Percentiles rank a stretch among this genome's conserved stretches.
phyloP scores from a whole-genome alignment of 2,888 invertebrate genomes.

The Augiades crinisus region DNA sequence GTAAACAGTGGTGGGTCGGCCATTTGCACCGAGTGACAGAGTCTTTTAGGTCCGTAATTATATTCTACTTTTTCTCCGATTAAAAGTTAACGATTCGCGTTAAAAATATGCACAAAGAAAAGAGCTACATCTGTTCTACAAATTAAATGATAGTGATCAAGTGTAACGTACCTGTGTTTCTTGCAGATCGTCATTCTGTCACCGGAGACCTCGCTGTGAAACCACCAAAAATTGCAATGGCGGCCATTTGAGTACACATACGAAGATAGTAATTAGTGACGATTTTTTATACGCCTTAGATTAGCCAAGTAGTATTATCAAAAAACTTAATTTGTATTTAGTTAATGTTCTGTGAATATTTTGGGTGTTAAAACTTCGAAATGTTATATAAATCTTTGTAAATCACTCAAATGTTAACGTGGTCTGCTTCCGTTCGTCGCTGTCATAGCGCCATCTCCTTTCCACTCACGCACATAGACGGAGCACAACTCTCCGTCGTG shows the following conservation, averaged over 20 bases:
- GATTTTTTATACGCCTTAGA: conserved; percentile 44
- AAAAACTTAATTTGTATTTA: conserved; percentile 47
- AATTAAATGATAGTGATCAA: conserved; percentile 61
- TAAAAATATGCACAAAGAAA: conserved; percentile 70
- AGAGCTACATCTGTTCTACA: conserved; percentile 47
- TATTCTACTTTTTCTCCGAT: conserved; percentile 60
- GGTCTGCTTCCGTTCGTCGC: conserved; percentile 73
- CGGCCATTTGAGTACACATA: conserved; percentile 66
- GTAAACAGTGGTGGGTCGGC: conserved; percentile 86
- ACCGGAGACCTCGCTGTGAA: conserved; percentile 74
- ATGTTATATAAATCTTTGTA: conserved; percentile 59
- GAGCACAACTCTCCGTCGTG: conserved; percentile 75
- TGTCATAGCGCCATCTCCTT: conserved; percentile 77
- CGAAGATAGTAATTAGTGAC: conserved; percentile 54
- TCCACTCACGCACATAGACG: conserved; percentile 75
- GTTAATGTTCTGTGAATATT: conserved; percentile 45
- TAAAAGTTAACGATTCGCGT: conserved; percentile 68
- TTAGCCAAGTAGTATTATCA: conserved; percentile 35
- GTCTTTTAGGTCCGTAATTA: conserved; percentile 80
- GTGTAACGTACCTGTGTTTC: conserved; percentile 74
- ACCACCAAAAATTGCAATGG: conserved; percentile 76
- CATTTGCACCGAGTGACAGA: conserved; percentile 87
- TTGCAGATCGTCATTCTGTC: conserved; percentile 78
- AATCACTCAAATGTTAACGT: conserved; percentile 78
- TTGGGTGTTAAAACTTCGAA: conserved; percentile 48